phyloP scores from a whole-genome alignment of 2,888 invertebrate species.

The Aspidapion aeneum region DNA sequence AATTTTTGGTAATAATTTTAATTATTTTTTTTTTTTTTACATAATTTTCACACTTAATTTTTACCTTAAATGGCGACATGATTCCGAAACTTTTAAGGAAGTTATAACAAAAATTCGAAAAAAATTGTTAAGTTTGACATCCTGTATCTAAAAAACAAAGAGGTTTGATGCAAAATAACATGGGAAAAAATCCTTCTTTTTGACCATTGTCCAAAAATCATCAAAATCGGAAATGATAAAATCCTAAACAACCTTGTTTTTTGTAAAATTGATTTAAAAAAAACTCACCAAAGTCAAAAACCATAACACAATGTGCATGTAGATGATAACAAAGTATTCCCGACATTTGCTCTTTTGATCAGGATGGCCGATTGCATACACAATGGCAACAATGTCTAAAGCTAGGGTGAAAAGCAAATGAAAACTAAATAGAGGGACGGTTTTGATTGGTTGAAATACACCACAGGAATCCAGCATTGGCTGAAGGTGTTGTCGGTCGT shows the following conservation, averaged over 20 bases:
- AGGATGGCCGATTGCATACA: slow-evolving; percentile 43
- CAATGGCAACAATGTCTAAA: slow-evolving; percentile 43
- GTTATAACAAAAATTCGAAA: no score
- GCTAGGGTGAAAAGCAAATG: slow-evolving; percentile 40
- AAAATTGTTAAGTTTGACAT: no score
- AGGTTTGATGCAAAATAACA: no score
- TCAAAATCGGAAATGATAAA: neutral
- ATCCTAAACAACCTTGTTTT: neutral
- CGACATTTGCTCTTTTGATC: slow-evolving; percentile 49
- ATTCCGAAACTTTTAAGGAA: no score
- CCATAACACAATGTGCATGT: slow-evolving; percentile 57
- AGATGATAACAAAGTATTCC: slow-evolving; percentile 58
- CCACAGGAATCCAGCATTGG: slow-evolving; percentile 46
- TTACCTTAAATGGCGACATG: no score
- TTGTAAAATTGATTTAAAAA: no score
- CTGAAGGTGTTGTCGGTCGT: slow-evolving; percentile 42
- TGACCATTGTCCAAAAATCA: no score
- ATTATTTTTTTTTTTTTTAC: no score
- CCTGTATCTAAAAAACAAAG: no score
- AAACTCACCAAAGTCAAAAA: slow-evolving; percentile 55
- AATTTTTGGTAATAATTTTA: no score
- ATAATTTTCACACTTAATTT: no score
- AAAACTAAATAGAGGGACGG: slow-evolving; percentile 39
- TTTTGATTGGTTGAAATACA: slow-evolving; percentile 43
- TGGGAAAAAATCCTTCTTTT: no score